Base-by-base conservation (phyloP, 1,140 invertebrate genomes). In the Pinna nobilis region DNA sequence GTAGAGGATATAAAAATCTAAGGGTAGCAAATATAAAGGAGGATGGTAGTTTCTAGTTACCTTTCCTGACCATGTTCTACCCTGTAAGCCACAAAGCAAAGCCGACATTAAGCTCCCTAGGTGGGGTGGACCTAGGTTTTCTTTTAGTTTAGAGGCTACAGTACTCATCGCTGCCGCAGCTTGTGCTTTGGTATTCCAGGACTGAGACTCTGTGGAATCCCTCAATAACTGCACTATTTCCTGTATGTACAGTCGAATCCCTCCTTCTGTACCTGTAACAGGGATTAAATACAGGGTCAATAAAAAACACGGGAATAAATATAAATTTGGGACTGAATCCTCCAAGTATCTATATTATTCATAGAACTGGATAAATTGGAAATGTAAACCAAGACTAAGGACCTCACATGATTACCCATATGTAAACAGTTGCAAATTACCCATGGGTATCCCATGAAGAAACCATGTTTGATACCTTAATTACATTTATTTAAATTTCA, bases 41-140 rank as follows among this genome's bases (percentile, higher is more conserved):
- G n/a, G n/a, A n/a, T n/a, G n/a, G n/a, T n/a, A n/a, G n/a, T n/a
- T n/a, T n/a, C n/a, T n/a, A n/a, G n/a, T 33, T 60, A 87, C 87
- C 82, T 98, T 98, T 20, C 96, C 96, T 77, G 93, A 92, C 92
- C 95, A 98, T 0, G 94, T 97, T 82, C 95, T 92, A 5, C 96
- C 96, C 66, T 92, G 91, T n/a, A 96, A 89, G 1, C 93, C 94
- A 60, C 90, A 91, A 0, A 94, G 87, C 35, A 97, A 85, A 53
- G 94, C 92, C 33, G 90, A 91, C 2, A 96, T 88, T 11, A 97
- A 89, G 18, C 88, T 88, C 76, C 93, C 91, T 33, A 94, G 89
- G 67, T 94, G 91, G 6, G 91, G 89, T 13, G 92, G 89, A n/a
- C 92, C 92, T 51, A 97, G 89, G 11, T 92, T 91, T 4, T 90